Base-by-base conservation (phyloP, 1,140 invertebrate genomes). In the Calycopis cecrops region DNA sequence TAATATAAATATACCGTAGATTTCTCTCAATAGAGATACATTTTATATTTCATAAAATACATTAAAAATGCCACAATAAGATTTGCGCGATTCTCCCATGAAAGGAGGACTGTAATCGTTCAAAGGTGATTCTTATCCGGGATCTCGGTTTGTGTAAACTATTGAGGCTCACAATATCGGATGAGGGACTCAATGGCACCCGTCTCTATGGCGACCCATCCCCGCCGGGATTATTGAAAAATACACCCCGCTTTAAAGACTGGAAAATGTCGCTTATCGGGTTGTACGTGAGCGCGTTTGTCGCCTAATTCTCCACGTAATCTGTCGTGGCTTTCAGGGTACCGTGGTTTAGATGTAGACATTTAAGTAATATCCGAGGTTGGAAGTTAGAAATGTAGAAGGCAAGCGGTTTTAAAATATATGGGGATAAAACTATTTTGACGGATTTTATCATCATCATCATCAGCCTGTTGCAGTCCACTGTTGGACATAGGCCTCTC, bases 191-290 rank as follows among this genome's bases (percentile, higher is more conserved):
- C 73, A 82, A 80, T 80, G 65, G 68, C 71, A 77, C 77, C 69
- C 68, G 76, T 85, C 52, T 64, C 76, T 70, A 79, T 82, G 79
- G 62, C 71, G 60, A 85, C 80, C 73, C 65, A 77, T 78, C 77
- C 76, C 62, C 35, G 17, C 60, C 62, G 56, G 58, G 57, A 52
- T 63, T 70, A 67, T 67, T 68, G 64, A 71, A 64, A 71, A 68
- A 69, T 66, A 63, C 66, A 69, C 62, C 54, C 55, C 51, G 51
- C 52, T 33, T 55, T 55, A 60, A 52, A 37, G 56, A 56, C 53
- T 63, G 61, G 56, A 59, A 63, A 63, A 63, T 58, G 61, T 52
- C 56, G 44, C 59, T 59, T 57, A 57, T 47, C 54, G 9, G 44
- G 16, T 16, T 14, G 14, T n/a, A 16, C 12, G 40, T 44, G 14